A percentile compares a stretch with the other conserved stretches of the same genome.
Conservation (phyloP, 53 echinoderm and acorn worm species). For the Actinopyga echinites region DNA sequence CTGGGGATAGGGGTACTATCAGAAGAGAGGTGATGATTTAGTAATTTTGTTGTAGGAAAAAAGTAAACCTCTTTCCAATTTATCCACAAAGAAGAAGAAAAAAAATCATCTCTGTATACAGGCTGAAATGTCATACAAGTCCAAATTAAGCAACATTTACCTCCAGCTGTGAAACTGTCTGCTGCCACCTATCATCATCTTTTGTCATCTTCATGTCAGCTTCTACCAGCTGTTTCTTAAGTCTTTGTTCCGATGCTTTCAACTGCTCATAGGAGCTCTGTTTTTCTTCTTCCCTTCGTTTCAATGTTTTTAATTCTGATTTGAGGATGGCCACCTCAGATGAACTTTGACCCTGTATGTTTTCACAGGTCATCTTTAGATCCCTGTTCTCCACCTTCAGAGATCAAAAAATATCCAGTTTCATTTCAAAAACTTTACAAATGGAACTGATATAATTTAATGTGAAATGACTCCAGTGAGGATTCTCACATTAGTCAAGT, state of each 20-base stretch:
- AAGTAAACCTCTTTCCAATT: no score
- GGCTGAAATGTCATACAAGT: no score
- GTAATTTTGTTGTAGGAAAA: no score
- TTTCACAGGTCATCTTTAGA: conserved; percentile 28
- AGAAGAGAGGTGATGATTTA: no score
- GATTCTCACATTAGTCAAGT: no score
- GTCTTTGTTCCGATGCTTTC: conserved; percentile 7
- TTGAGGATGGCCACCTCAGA: conserved; percentile 17
- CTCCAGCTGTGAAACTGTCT: conserved; percentile 14
- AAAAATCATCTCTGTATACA: no score
- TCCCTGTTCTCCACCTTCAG: conserved; percentile 34
- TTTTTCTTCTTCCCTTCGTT: conserved; percentile 6
- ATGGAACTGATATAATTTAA: no score
- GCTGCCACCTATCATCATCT: conserved; percentile 3
- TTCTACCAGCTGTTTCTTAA: conserved; percentile 29
- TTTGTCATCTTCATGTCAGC: background rate
- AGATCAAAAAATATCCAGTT: background rate
- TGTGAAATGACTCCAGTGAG: no score
- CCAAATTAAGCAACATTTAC: background rate
- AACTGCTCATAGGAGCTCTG: background rate
- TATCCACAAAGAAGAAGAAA: no score
- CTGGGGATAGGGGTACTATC: no score
- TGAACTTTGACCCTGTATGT: conserved; percentile 18
- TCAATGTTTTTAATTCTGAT: conserved; percentile 12
- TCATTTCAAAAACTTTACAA: no score